These are phyloP conservation scores for Plagodis dolabraria DNA, from an alignment of 2,888 invertebrate species.

Conservation along the genomic window DNA sequence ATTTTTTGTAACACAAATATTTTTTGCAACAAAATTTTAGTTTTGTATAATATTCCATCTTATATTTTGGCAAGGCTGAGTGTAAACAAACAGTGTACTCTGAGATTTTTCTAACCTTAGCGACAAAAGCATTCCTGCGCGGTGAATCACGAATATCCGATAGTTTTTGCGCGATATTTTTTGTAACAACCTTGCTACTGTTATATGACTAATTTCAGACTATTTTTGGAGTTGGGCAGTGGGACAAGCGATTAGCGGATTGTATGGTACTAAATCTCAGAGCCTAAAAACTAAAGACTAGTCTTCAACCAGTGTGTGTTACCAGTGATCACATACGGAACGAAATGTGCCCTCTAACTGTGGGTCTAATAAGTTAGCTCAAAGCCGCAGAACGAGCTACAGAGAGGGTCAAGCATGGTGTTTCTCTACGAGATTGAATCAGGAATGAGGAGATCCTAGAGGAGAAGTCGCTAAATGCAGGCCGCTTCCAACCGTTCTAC, in stretches of 20 bases:
- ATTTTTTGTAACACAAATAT: conserved; percentile 16
- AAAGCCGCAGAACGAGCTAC: too few relatives aligned
- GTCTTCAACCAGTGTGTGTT: too few relatives aligned
- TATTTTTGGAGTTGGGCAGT: conserved; percentile 15
- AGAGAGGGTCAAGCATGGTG: too few relatives aligned
- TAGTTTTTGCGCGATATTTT: conserved; percentile 32
- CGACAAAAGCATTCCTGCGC: conserved; percentile 34
- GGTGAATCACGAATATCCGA: conserved; percentile 29
- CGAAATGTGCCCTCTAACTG: too few relatives aligned
- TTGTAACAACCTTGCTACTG: conserved; percentile 27
- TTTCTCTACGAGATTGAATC: too few relatives aligned
- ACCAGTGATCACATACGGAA: too few relatives aligned
- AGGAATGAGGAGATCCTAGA: too few relatives aligned
- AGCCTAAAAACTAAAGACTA: too few relatives aligned
- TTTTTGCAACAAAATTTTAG: conserved; percentile 17
- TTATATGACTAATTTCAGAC: conserved; percentile 30
- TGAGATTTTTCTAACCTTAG: conserved; percentile 29
- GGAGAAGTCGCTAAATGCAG: too few relatives aligned
- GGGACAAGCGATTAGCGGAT: not conserved
- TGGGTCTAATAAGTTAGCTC: too few relatives aligned
- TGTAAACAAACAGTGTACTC: conserved; percentile 37
- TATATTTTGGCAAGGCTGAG: conserved; percentile 28
- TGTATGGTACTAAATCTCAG: not conserved
- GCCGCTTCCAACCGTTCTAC: too few relatives aligned
- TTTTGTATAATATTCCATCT: conserved; percentile 17